Evolutionary conservation across 2,113 vertebrate genomes (phyloP).

Genomic region (Siphamia tubifer): DNA sequence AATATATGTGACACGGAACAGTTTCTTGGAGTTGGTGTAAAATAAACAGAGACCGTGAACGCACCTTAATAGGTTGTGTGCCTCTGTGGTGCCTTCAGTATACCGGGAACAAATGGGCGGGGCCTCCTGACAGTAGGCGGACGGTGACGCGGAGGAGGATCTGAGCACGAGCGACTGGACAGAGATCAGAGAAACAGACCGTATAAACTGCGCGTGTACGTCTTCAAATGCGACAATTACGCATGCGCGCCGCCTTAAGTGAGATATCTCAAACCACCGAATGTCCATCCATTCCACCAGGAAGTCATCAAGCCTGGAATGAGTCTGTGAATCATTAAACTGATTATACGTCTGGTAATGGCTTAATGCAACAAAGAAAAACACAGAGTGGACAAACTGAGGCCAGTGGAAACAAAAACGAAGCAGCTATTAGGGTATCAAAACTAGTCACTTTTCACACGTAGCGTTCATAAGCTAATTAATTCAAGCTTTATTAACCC

Average conservation of each 20-base stretch:
- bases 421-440: neutral
- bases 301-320: constrained; percentile 43
- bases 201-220: neutral
- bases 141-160: neutral
- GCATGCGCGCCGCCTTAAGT: neutral
- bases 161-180: rapidly evolving
- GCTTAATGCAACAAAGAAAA: neutral
- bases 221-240: neutral
- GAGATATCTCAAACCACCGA: neutral
- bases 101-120: constrained; percentile 5
- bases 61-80: rapidly evolving
- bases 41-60: rapidly evolving
- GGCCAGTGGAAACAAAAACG: neutral
- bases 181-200: neutral
- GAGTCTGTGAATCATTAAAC: constrained; percentile 41
- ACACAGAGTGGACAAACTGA: neutral
- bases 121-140: neutral
- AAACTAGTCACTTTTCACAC: no score
- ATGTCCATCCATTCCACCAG: constrained; percentile 18
- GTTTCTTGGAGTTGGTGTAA: no score
- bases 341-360: constrained; percentile 35
- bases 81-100: neutral
- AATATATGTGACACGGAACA: no score
- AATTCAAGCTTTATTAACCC: no score
- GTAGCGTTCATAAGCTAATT: no score